These are phyloP conservation scores for Ranitomeya variabilis DNA, from an alignment of 2,113 vertebrate species.

Conservation along the genomic window DNA sequence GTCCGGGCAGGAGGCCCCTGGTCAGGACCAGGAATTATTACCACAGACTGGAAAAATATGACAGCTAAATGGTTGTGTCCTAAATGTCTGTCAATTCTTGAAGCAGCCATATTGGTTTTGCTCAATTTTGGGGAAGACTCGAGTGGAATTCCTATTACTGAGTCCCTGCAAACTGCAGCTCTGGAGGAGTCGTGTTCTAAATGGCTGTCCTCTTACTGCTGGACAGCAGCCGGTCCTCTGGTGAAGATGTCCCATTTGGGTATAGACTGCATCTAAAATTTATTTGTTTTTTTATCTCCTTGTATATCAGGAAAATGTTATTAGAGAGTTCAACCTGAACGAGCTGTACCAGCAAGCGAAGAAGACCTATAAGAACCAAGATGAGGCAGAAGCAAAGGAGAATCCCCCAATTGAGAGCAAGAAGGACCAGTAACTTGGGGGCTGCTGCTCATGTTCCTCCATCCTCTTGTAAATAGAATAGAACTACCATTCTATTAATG, in stretches of 20 bases:
- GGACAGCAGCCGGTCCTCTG: too few relatives aligned
- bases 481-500: not conserved
- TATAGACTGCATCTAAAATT: too few relatives aligned
- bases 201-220: too few relatives aligned
- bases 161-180: too few relatives aligned
- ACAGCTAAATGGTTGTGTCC: too few relatives aligned
- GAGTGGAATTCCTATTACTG: too few relatives aligned
- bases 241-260: too few relatives aligned
- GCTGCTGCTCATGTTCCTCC: not conserved
- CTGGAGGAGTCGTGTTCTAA: too few relatives aligned
- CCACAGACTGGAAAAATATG: too few relatives aligned
- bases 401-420: constrained; percentile 76
- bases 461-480: constrained; percentile 5
- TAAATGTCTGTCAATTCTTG: not conserved
- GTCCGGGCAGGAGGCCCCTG: too few relatives aligned
- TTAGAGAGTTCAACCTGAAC: constrained; percentile 92
- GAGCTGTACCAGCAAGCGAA: constrained; percentile 89
- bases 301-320: constrained; percentile 86
- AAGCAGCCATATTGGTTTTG: not conserved
- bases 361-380: constrained; percentile 78
- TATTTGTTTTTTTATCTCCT: not conserved
- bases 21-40: too few relatives aligned
- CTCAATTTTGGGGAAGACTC: not conserved
- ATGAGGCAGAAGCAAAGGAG: constrained; percentile 65
- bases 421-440: constrained; percentile 78